phyloP scores from a whole-genome alignment of 2,888 invertebrate species.

The Notocelia uddmanniana region DNA sequence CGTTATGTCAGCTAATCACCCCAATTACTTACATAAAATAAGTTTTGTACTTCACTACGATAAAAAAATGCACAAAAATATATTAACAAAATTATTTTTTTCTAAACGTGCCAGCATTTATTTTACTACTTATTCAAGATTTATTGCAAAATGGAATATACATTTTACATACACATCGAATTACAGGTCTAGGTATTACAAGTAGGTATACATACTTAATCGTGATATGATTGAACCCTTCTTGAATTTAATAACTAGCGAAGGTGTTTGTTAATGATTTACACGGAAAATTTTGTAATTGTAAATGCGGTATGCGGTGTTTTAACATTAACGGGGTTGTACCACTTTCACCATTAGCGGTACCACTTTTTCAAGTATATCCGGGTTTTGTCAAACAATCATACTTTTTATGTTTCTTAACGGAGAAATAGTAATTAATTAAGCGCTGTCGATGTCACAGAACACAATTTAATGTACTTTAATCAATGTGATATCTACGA shows the following conservation, averaged over 20 bases:
- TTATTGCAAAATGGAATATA: conserved; percentile 68
- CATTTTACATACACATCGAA: conserved; percentile 66
- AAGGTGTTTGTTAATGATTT: conserved; percentile 27
- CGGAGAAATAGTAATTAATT: too few species aligned
- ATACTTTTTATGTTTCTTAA: not conserved
- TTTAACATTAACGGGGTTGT: not conserved
- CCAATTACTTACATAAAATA: conserved; percentile 18
- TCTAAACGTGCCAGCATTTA: conserved; percentile 39
- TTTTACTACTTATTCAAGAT: conserved; percentile 49
- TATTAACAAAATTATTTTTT: conserved; percentile 39
- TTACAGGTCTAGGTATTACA: conserved; percentile 66
- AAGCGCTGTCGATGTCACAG: not conserved
- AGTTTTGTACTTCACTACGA: conserved; percentile 38
- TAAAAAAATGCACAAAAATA: conserved; percentile 35
- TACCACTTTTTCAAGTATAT: not conserved
- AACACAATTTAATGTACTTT: not conserved
- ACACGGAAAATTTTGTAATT: not conserved
- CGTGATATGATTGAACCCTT: conserved; percentile 80
- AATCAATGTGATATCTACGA: not conserved
- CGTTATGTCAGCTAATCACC: not conserved
- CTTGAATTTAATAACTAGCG: conserved; percentile 41
- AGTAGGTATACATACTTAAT: conserved; percentile 70
- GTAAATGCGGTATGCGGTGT: not conserved
- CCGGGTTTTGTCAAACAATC: not conserved
- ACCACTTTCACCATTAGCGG: not conserved